Evolutionary conservation across 2,113 vertebrate genomes (phyloP).

Genomic region (Eclectus roratus): DNA sequence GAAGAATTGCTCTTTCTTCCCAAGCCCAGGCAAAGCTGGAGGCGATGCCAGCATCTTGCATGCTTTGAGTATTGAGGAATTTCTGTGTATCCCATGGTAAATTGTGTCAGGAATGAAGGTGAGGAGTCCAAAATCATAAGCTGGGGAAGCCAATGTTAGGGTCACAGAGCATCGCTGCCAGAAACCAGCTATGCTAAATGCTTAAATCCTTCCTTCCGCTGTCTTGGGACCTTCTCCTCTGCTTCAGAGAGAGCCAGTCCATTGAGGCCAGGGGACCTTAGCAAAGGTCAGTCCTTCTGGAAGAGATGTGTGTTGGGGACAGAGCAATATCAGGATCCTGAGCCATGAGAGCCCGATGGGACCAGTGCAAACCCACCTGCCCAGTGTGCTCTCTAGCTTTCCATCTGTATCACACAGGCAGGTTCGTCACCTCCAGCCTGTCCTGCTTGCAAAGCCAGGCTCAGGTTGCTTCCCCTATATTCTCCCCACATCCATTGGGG

Average conservation of each 20-base stretch:
- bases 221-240: constrained; percentile 7
- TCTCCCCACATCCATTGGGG: not conserved
- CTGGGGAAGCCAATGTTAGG: not conserved
- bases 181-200: constrained; percentile 32
- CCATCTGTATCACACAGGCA: not conserved
- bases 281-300: not conserved
- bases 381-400: fast-evolving
- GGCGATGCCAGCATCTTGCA: not conserved
- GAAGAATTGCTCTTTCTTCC: constrained; percentile 47
- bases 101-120: constrained; percentile 18
- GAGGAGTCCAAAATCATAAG: constrained; percentile 55
- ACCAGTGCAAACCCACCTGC: not conserved
- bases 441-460: not conserved
- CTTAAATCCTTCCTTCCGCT: constrained; percentile 47
- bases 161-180: not conserved
- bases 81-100: constrained; percentile 33
- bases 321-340: not conserved
- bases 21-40: not conserved
- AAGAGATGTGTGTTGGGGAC: not conserved
- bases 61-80: constrained; percentile 1
- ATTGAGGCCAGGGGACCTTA: not conserved
- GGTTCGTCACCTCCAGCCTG: not conserved
- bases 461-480: not conserved
- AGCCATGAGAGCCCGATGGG: not conserved
- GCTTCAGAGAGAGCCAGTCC: not conserved